Percentiles rank a stretch among this genome's conserved stretches.
Conservation (phyloP, 2,113 vertebrate genomes). For the Ageneiosus marmoratus region DNA sequence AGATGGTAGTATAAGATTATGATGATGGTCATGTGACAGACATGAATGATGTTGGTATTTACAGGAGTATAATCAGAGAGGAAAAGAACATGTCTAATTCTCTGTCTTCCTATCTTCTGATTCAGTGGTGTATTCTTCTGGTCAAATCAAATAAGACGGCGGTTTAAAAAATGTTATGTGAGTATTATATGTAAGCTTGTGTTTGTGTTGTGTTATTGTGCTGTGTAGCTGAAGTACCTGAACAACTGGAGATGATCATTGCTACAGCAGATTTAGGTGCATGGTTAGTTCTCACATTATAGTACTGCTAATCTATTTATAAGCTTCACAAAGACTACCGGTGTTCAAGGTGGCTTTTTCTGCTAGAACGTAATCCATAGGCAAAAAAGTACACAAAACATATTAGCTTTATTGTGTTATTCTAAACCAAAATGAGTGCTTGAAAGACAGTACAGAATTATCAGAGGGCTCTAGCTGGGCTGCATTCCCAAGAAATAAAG, state of each 20-base stretch:
- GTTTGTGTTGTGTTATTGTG: constrained; percentile 43
- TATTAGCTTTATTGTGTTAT: constrained; percentile 21
- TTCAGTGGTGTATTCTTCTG: constrained; percentile 24
- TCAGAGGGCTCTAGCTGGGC: neutral
- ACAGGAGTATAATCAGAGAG: neutral
- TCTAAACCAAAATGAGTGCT: constrained; percentile 21
- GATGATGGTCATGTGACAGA: constrained; percentile 51
- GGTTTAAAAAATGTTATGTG: constrained; percentile 14
- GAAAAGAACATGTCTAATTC: neutral
- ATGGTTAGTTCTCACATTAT: constrained; percentile 31
- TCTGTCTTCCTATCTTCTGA: constrained; percentile 26
- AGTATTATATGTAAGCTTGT: constrained; percentile 37
- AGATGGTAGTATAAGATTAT: neutral
- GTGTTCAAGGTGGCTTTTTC: constrained; percentile 32
- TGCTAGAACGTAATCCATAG: constrained; percentile 26
- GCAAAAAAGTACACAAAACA: constrained; percentile 12
- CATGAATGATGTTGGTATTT: constrained; percentile 43
- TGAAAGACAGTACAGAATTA: neutral
- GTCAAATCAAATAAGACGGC: neutral
- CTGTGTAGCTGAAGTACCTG: constrained; percentile 49
- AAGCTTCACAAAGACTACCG: constrained; percentile 36
- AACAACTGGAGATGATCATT: constrained; percentile 36
- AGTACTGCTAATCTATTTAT: constrained; percentile 39
- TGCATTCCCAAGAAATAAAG: neutral
- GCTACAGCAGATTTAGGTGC: constrained; percentile 25